Conservation (phyloP, 2,888 invertebrate species). For the Phymatocera aterrima region DNA sequence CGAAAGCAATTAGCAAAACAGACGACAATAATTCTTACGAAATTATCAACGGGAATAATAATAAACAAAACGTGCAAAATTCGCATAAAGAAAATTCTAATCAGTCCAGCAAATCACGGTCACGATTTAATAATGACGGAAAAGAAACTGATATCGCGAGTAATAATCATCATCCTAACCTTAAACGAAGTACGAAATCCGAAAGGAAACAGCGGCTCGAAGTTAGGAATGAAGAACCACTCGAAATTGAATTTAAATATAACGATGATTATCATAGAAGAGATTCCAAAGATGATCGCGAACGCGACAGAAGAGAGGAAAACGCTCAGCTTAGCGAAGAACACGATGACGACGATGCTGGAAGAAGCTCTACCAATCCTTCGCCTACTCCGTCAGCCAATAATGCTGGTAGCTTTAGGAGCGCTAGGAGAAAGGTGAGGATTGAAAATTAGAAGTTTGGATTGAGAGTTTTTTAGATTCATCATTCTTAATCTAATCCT, state of each 20-base stretch:
- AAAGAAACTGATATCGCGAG: conserved; percentile 51
- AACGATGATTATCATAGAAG: conserved; percentile 62
- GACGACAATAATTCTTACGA: conserved; percentile 67
- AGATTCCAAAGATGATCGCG: conserved; percentile 60
- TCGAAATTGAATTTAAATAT: conserved; percentile 70
- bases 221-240: conserved; percentile 68
- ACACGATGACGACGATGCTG: conserved; percentile 76
- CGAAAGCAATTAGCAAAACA: too few relatives aligned
- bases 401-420: conserved; percentile 68
- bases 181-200: conserved; percentile 65
- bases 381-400: conserved; percentile 70
- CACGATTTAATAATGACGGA: background rate
- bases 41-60: conserved; percentile 58
- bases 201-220: conserved; percentile 70
- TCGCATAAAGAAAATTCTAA: conserved; percentile 52
- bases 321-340: conserved; percentile 64
- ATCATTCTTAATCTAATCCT: too few relatives aligned
- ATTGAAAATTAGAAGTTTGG: background rate
- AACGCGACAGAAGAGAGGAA: conserved; percentile 43
- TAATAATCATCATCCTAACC: conserved; percentile 58
- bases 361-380: conserved; percentile 74
- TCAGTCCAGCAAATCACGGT: conserved; percentile 47
- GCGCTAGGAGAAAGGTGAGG: conserved; percentile 70
- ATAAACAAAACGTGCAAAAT: conserved; percentile 55
- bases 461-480: background rate